Conservation (phyloP, 2,888 invertebrate species). For the Dicranocentrus wangi region DNA sequence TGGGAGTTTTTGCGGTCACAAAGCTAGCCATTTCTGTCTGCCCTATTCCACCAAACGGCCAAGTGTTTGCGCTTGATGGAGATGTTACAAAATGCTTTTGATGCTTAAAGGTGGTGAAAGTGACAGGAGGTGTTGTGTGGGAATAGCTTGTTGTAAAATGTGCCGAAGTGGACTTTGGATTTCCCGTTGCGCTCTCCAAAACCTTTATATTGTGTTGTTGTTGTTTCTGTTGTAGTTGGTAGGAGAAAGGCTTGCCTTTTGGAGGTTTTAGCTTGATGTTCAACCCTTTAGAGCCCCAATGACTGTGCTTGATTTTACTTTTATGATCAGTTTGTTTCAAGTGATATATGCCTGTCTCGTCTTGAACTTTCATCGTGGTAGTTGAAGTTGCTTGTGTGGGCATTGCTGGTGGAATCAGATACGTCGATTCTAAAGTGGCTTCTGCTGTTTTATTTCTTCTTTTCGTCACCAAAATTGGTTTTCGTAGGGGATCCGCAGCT, state of each 20-base stretch:
- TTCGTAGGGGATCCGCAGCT: constrained; percentile 46
- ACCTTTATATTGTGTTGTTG: constrained; percentile 31
- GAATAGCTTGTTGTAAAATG: background rate
- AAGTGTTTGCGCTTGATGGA: constrained; percentile 12
- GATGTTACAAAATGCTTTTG: constrained; percentile 34
- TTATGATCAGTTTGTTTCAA: constrained; percentile 48
- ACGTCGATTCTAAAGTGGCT: constrained; percentile 27
- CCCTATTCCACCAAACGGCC: constrained; percentile 6
- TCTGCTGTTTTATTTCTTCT: constrained; percentile 30
- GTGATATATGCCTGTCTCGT: background rate
- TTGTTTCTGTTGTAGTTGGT: constrained; percentile 9
- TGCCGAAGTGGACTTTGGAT: constrained; percentile 39
- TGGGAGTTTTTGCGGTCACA: constrained; percentile 59
- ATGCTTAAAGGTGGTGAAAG: constrained; percentile 22
- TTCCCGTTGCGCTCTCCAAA: constrained; percentile 45
- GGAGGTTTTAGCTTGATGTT: constrained; percentile 28
- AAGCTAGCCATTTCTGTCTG: constrained; percentile 51
- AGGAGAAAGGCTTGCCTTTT: constrained; percentile 30
- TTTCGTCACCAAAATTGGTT: constrained; percentile 55
- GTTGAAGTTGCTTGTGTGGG: background rate
- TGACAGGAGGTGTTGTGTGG: background rate
- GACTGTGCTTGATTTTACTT: constrained; percentile 54
- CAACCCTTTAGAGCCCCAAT: constrained; percentile 56
- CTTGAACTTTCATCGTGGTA: background rate
- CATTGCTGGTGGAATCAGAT: constrained; percentile 4